Conservation (phyloP, 2,888 invertebrate genomes). For the Lasioglossum morio region DNA sequence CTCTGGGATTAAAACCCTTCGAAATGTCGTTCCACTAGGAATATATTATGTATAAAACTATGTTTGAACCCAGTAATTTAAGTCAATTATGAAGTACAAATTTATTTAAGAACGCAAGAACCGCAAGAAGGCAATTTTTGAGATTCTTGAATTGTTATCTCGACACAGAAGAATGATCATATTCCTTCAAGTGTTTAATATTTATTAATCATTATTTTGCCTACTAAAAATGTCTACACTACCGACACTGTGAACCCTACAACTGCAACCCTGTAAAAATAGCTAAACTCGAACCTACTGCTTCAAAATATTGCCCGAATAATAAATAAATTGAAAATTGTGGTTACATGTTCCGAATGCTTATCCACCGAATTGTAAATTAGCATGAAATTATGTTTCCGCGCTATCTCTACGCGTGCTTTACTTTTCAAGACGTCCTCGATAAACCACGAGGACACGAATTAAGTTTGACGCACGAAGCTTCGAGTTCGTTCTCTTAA, state of each 20-base stretch:
- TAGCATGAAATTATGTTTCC: not conserved
- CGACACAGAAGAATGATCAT: not conserved
- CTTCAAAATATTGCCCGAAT: not conserved
- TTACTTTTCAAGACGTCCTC: not conserved
- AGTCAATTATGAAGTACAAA: too few relatives aligned
- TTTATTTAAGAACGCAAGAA: too few relatives aligned
- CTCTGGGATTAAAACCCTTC: not conserved
- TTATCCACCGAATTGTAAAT: not conserved
- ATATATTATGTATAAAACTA: not conserved
- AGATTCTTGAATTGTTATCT: too few relatives aligned
- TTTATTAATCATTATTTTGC: too few relatives aligned
- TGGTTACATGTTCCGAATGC: not conserved
- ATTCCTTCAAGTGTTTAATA: not conserved
- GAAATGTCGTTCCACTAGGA: not conserved
- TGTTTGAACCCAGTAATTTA: not conserved
- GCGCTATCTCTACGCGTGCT: not conserved
- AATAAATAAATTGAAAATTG: not conserved
- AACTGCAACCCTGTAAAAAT: not conserved
- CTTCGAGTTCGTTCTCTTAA: not conserved
- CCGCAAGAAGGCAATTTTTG: too few relatives aligned
- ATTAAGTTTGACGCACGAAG: not conserved
- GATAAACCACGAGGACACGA: not conserved
- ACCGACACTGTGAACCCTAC: too few relatives aligned
- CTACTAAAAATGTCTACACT: not conserved
- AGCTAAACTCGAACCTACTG: not conserved